Evolutionary conservation across 2,888 invertebrate species (phyloP), one percentile per base, ranked within the genome.

Genomic region (Dendrolimus pini): DNA sequence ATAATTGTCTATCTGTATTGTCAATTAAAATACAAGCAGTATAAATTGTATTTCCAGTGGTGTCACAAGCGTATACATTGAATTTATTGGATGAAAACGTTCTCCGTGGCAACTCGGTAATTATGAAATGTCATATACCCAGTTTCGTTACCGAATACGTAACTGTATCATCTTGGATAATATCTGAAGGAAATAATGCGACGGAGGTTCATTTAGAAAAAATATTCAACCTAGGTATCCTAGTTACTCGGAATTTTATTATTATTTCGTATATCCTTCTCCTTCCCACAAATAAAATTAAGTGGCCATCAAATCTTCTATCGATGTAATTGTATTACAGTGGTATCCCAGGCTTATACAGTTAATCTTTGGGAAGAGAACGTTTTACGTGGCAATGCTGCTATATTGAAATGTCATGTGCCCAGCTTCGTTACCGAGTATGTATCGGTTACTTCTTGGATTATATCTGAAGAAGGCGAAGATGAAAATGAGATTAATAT

Each of bases 41-140:
- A 47, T 47, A 41, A 14, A 58, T 57, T 63, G 56, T 59, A 65
- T 57, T 85, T 94, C 93, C 94, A 97, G 97, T 97, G 88, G 96
- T 97, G 72, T 95, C 96, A 75, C 97, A 97, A 93, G 93, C 93
- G 62, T 97, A 96, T 89, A 94, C 94, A 74, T 95, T 96, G 70
- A 97, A 97, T 92, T 95, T 97, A 76, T 96, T 97, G 96, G 97
- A 97, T 83, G 97, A 97, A 85, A 96, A 97, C 86, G 96, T 97
- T 68, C 92, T 97, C 73, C 94, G 95, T 77, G 97, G 97, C 77
- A 97, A 97, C 89, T 94, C 96, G 67, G 97, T 96, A 67, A 95
- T 97, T 81, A 92, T 97, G 77, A 97, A 97, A 92, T 97, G 97
- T 92, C 96, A 96, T 89, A 96, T 97, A 85, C 97, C 97, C 74